Evolutionary conservation across 2,113 vertebrate genomes (phyloP).

Genomic region (Danio rerio): DNA sequence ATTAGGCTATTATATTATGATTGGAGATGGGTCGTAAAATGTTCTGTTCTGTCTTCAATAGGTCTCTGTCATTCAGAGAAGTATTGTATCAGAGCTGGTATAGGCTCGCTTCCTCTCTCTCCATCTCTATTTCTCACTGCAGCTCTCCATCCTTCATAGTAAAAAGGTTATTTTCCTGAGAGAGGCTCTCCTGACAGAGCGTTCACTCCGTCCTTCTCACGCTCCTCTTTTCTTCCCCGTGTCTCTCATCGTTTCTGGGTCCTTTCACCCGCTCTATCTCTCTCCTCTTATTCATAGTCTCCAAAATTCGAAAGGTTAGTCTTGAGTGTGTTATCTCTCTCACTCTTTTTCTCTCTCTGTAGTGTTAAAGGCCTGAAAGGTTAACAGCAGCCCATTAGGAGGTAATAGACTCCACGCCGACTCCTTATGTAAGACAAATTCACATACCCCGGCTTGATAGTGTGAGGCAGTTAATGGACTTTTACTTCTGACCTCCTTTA

Average conservation of each 20-base stretch:
- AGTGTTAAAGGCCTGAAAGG: conserved; percentile 38
- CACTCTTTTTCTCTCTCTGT: conserved; percentile 17
- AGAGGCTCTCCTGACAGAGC: conserved; percentile 41
- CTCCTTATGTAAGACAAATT: conserved; percentile 45
- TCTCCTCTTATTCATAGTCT: conserved; percentile 30
- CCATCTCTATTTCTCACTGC: neutral
- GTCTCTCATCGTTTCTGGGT: conserved; percentile 6
- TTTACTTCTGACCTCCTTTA: conserved; percentile 23
- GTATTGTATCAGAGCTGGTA: conserved; percentile 27
- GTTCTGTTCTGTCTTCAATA: conserved; percentile 29
- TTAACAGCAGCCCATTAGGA: conserved; percentile 51
- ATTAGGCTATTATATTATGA: conserved; percentile 33
- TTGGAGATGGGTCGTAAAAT: conserved; percentile 28
- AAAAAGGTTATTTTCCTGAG: conserved; percentile 51
- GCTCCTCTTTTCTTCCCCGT: conserved; percentile 11
- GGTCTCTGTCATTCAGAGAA: neutral
- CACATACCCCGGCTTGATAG: conserved; percentile 27
- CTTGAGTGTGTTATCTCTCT: conserved; percentile 27
- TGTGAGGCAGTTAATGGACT: neutral
- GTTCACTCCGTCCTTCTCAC: conserved; percentile 2
- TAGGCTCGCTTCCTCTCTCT: neutral
- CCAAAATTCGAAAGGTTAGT: conserved; percentile 21
- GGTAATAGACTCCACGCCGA: conserved; percentile 45
- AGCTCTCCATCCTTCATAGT: conserved; percentile 16
- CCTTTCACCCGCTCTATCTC: conserved; percentile 2